Conservation (phyloP, 2,888 invertebrate species). For the Sialis fuliginosa region DNA sequence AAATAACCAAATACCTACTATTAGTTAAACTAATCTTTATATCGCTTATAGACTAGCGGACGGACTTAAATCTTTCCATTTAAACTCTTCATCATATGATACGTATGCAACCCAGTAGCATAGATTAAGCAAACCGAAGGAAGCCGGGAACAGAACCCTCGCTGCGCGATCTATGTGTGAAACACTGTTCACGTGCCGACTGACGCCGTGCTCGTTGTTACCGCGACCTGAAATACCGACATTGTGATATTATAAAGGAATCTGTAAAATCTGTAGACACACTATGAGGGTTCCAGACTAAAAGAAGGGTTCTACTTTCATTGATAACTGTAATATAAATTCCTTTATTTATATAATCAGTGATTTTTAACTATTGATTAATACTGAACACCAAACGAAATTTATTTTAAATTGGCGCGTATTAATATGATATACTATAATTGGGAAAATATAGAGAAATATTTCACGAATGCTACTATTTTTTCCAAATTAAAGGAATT, state of each 20-base stretch:
- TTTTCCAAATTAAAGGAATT: too few species aligned
- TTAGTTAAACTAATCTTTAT: not conserved
- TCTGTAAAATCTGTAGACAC: too few species aligned
- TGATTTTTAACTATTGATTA: too few species aligned
- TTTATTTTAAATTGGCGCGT: too few species aligned
- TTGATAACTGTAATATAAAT: too few species aligned
- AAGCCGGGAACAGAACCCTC: slow-evolving; percentile 65
- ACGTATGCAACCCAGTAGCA: slow-evolving; percentile 82
- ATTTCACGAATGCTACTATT: too few species aligned
- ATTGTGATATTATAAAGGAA: not conserved
- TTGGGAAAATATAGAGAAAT: too few species aligned
- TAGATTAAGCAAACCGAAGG: slow-evolving; percentile 70
- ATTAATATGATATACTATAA: too few species aligned
- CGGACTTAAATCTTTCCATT: slow-evolving; percentile 49
- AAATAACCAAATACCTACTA: not conserved
- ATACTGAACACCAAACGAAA: too few species aligned
- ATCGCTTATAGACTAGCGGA: slow-evolving; percentile 28
- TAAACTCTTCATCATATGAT: slow-evolving; percentile 56
- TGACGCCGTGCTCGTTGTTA: slow-evolving; percentile 19
- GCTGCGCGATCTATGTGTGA: slow-evolving; percentile 71
- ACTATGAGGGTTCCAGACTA: too few species aligned
- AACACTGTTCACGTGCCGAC: slow-evolving; percentile 67
- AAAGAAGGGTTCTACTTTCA: too few species aligned
- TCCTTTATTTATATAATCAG: too few species aligned
- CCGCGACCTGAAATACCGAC: slow-evolving; percentile 21